Conservation (phyloP, 1,140 invertebrate genomes). For the Teleopsis dalmanni region DNA sequence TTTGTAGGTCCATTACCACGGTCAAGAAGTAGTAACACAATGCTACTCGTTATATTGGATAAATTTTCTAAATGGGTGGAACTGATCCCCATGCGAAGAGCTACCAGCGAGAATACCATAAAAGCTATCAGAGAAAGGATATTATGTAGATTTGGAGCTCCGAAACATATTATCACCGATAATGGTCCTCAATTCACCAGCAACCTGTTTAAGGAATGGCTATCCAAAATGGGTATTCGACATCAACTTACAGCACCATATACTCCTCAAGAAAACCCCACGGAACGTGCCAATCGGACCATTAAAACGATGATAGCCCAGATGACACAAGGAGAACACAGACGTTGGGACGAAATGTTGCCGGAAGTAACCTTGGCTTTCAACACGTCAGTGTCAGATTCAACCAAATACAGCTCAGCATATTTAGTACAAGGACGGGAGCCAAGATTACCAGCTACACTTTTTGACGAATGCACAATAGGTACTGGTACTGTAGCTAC, state of each 20-base stretch:
- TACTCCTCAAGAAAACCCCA: constrained; percentile 2
- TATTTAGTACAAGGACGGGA: not conserved
- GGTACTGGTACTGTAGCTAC: not conserved
- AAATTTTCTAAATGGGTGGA: too few relatives aligned
- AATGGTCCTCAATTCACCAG: not conserved
- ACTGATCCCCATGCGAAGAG: too few relatives aligned
- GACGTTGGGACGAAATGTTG: not conserved
- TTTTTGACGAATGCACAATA: not conserved
- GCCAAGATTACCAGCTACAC: not conserved
- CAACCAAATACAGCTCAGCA: not conserved
- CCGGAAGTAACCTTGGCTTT: not conserved
- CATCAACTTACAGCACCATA: constrained; percentile 1
- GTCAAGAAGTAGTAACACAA: too few relatives aligned
- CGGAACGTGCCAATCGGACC: not conserved
- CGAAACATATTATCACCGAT: not conserved
- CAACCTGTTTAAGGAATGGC: not conserved
- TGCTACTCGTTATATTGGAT: too few relatives aligned
- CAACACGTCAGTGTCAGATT: not conserved
- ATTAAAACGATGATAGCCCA: constrained; percentile 5
- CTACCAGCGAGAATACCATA: too few relatives aligned
- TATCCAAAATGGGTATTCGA: not conserved
- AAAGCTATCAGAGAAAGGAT: constrained; percentile 1
- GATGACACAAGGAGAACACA: not conserved
- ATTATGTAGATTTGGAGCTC: not conserved
- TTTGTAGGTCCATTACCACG: constrained; percentile 1